A percentile compares a stretch with the other conserved stretches of the same genome.
Conservation (phyloP, 2,113 vertebrate species). For the Neomonachus schauinslandi region DNA sequence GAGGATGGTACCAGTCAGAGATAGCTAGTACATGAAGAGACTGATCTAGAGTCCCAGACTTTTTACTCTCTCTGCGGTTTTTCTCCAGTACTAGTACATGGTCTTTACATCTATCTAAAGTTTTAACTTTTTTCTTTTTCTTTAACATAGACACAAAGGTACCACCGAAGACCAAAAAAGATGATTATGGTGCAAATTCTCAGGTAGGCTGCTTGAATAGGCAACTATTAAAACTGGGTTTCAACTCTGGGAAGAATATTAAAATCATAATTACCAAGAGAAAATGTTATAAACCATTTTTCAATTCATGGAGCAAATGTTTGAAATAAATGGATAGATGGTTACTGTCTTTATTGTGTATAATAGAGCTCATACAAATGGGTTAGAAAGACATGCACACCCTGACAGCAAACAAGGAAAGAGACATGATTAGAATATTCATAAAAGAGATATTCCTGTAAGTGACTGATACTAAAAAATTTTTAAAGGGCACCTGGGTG, state of each 20-base stretch:
- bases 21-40: neutral
- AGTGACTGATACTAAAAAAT: neutral
- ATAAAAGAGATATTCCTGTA: neutral
- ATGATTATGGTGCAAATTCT: conserved; percentile 74
- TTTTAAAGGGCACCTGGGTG: neutral
- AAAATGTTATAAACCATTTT: neutral
- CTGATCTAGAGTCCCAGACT: neutral
- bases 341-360: neutral
- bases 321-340: neutral
- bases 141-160: conserved; percentile 71
- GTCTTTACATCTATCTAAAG: neutral
- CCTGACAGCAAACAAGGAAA: neutral
- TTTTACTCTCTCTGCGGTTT: neutral
- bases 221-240: neutral
- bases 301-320: neutral
- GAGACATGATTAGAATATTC: neutral
- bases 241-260: neutral
- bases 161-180: conserved; percentile 80
- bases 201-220: conserved; percentile 85
- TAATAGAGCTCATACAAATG: neutral
- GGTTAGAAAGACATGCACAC: neutral
- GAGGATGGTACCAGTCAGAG: neutral
- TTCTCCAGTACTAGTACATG: neutral
- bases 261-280: neutral
- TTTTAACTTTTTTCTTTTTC: neutral